Evolutionary conservation across 2,113 vertebrate species (phyloP).

Genomic region (Lampris megalopsis): DNA sequence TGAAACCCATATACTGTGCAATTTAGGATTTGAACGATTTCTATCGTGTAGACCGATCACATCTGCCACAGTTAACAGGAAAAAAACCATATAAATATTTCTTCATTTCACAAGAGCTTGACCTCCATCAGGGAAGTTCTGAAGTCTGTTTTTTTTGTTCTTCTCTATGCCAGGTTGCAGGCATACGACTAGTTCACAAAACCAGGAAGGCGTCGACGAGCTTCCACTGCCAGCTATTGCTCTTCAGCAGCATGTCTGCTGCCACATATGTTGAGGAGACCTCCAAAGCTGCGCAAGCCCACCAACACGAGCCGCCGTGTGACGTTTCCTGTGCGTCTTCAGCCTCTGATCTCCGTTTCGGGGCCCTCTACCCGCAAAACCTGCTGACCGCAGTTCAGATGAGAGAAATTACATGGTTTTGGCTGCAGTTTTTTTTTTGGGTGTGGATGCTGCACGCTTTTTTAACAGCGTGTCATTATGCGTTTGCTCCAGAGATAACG

Average conservation of each 20-base stretch:
- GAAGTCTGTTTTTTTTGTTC: neutral
- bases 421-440: constrained; percentile 54
- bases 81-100: constrained; percentile 4
- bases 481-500: constrained; percentile 20
- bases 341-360: constrained; percentile 53
- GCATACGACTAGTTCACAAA: constrained; percentile 6
- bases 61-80: neutral
- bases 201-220: constrained; percentile 39
- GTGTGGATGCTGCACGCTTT: constrained; percentile 63
- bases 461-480: constrained; percentile 71
- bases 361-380: constrained; percentile 20
- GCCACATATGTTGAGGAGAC: constrained; percentile 63
- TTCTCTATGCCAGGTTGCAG: neutral
- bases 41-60: constrained; percentile 3
- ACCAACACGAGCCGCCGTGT: constrained; percentile 31
- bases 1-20: neutral
- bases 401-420: constrained; percentile 71
- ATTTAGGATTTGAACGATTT: constrained; percentile 10
- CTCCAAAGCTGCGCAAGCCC: constrained; percentile 59
- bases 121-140: neutral
- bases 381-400: constrained; percentile 67
- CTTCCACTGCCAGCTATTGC: constrained; percentile 49
- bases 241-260: constrained; percentile 49
- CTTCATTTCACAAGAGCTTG: constrained; percentile 17
- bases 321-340: constrained; percentile 48